Base-by-base conservation (phyloP, 2,797 vertebrate genomes). In the Anguilla anguilla region DNA sequence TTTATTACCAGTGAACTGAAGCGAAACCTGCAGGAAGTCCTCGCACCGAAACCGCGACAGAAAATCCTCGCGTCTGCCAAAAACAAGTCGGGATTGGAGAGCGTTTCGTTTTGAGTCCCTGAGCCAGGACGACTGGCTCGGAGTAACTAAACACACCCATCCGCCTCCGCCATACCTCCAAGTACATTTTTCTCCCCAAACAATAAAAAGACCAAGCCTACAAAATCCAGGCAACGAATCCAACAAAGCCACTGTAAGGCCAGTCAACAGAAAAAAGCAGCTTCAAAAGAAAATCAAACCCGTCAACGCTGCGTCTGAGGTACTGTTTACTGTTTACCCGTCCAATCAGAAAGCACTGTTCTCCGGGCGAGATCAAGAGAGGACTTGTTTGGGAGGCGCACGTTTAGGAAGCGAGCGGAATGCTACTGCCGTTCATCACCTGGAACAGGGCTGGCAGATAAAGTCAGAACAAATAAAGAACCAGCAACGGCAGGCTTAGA, bases 1-100 rank as follows among this genome's bases (percentile, higher is more conserved):
- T 89, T 90, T 88, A 90, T 82, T 87, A 79, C 86, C 74, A 88
- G 84, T 84, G 53, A 88, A 88, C 88, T 87, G 83, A 72, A 83
- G 46, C n/a, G 57, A 90, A 90, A 57, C 85, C 55, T 72, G 87
- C 83, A 79, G 51, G 87, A 89, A 90, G 91, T 89, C 87, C 86
- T 89, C 87, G 28, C 87, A 87, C 86, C 83, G 87, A 82, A 82
- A 90, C 89, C 72, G 88, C 13, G 85, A 89, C 46, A 46, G 86
- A 13, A 72, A 35, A 55, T 31, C 35, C 82, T 46, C 57, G 9
- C 77, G 43, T 74, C 51, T 82, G 88, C 89, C 89, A 91, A 89
- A 87, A 91, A 87, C 83, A 82, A 31, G 87, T 87, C 85, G n/a
- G 86, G 81, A 72, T 85, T 39, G 72, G 85, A 81, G 59, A 88